Percentiles rank a stretch among this genome's conserved stretches.
Conservation (phyloP, 2,797 vertebrate genomes). For the Urocyon cinereoargenteus region DNA sequence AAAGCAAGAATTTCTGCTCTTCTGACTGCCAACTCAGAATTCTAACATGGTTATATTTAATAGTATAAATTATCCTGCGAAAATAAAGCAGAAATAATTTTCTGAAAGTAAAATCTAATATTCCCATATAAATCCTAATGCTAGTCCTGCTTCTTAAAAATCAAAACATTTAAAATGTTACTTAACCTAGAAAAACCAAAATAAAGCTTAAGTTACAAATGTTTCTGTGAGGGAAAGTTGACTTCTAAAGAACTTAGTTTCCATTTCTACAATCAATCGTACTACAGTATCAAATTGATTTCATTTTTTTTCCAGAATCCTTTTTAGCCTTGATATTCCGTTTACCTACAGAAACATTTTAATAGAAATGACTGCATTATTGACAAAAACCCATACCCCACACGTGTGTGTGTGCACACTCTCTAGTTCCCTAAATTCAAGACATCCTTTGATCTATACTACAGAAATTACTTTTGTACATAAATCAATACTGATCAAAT, state of each 20-base stretch:
- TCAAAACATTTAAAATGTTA: background rate
- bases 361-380: background rate
- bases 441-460: background rate
- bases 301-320: background rate
- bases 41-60: background rate
- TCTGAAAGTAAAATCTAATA: constrained; percentile 32
- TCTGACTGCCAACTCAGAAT: background rate
- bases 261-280: background rate
- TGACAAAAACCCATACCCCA: background rate
- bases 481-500: background rate
- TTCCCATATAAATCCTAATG: background rate
- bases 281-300: background rate
- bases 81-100: constrained; percentile 46
- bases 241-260: background rate
- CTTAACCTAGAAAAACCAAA: constrained; percentile 6
- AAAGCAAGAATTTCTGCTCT: background rate
- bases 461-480: background rate
- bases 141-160: background rate
- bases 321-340: background rate
- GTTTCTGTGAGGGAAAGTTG: background rate
- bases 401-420: background rate
- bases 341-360: constrained; percentile 41
- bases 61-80: background rate
- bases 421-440: background rate
- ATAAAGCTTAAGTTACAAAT: background rate